Base-by-base conservation (phyloP, 30 jellyfish, hydroid and myxozoan species). In the Hydractinia symbiolongicarpus region DNA sequence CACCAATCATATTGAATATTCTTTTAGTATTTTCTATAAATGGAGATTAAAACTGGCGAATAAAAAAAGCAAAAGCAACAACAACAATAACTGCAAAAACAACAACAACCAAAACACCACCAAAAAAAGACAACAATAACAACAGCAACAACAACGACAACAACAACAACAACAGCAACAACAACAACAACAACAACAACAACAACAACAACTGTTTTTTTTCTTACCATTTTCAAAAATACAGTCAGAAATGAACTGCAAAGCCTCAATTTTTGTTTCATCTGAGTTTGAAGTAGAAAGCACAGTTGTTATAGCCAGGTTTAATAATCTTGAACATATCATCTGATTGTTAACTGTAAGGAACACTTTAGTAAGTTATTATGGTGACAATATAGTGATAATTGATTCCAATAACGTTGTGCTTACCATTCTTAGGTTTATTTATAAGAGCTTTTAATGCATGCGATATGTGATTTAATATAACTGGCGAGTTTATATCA, bases 361-460 rank as follows among this genome's bases (percentile, higher is more conserved):
- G 20, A 10, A 49, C 13, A 58, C 49, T 30, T 55, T 0, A 74
- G 20, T 15, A 74, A 11, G 50, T 40, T 9, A 72, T 49, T 60
- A 13, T 60, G 19, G 19, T 13, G 19, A 60, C 0, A 60, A 13
- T 60, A 60, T 16, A 60, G 19, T 16, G 1, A 60, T 16, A 60
- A 60, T 30, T 30, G 44, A 30, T 30, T 30, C 44, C 44, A 30
- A 30, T 30, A 60, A 16, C n/a, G 1, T 13, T 60, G n/a, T 53
- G 51, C 82, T 83, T 66, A 89, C 96, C 90, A 66, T 89, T 89
- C 19, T 73, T 89, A 5, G 96, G 96, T 19, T 89, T 86, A 62
- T 80, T 52, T 85, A 89, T 84, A 67, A 84, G 54, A 19, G 86
- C 54, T 53, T 89, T 79, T 7, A 89, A 85, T 4, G 96, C 84